Base-by-base conservation (phyloP, 1,140 invertebrate species). In the Bombus breviceps region DNA sequence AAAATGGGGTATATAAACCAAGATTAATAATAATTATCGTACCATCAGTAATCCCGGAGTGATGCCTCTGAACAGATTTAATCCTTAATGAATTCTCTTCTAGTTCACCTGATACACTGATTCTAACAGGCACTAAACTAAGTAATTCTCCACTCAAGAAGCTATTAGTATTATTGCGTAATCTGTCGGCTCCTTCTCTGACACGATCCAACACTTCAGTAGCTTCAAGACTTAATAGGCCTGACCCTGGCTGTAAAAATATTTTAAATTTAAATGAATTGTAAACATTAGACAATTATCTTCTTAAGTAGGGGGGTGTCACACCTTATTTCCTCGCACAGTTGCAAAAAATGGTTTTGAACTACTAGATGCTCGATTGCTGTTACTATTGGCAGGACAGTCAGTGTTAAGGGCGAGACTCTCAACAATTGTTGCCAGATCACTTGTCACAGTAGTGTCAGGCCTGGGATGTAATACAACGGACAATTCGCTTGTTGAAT, bases 391-490 rank as follows among this genome's bases (percentile, higher is more conserved):
- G 34, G 92, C 88, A 2, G 94, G 90, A 59, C 93, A 95, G 80
- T 95, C 94, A n/a, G 94, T 95, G 43, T 97, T 96, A 25, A 98
- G 95, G 0, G 97, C 96, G 13, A 98, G 93, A 81, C 97, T 97
- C 94, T 98, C 98, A 22, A 98, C 97, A 92, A 98, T 98, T 41
- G 98, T 98, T 1, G 97, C 97, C 78, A 98, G 95, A 95, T 98
- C 98, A 92, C 96, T 96, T 90, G 94, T 97, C 96, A 91, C 96
- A 87, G 93, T 96, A 39, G 96, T 94, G 89, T 97, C 97, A 10
- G 96, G 95, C 83, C 96, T 93, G 10, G 96, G 95, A 94, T 95
- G 96, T 66, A 96, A 95, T 75, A 96, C 96, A 34, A 96, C 96
- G 0, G 96, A 96, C 41, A 96, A 91, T 92, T 96, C 96, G 2